Evolutionary conservation across 2,113 vertebrate genomes (phyloP), one percentile per base, ranked within the genome.

Genomic region (Herpailurus yagouaroundi): DNA sequence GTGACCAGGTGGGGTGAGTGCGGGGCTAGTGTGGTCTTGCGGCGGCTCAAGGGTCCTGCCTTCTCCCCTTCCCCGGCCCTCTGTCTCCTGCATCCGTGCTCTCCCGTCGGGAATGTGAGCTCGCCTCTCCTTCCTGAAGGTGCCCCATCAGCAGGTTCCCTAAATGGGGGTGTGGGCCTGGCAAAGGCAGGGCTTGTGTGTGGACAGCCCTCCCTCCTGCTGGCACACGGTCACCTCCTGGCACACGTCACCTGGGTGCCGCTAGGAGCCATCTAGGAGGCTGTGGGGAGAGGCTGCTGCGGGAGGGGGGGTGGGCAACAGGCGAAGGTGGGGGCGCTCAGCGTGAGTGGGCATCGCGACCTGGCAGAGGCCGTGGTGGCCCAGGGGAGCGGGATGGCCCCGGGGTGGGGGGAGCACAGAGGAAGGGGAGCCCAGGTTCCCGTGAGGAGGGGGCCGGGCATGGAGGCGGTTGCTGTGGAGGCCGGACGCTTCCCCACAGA

Each of bases 271-370:
- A 5, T 31, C 60, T 19, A 55, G 31, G 66, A 7, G 45, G 4
- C 25, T 2, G 10, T 23, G 48, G 68, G 25, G 68, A 48, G 38
- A 13, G 18, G 29, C 4, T 10, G 36, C 7, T 45, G 45, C 55
- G 0, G 18, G 5, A 21, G 29, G 3, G 71, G 38, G 71, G 0
- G 68, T 2, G 5, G 52, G 36, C 52, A 1, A 3, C 19, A 10
- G 45, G 48, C 6, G 16, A 1, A 18, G 15, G 68, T 5, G 5
- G 50, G 85, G 27, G 52, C 19, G 1, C 41, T 13, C 16, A 15
- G 4, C 7, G 36, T 0, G 31, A 36, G 57, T 48, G 33, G 45
- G 80, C n/a, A 5, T 29, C 4, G 18, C 16, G 0, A 9, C 33
- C 25, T 71, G 29, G 41, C 1, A 5, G 36, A 63, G 76, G 31